Percentiles rank a stretch among this genome's conserved stretches.
These are phyloP conservation scores for Eupithecia centaureata DNA, from an alignment of 2,888 invertebrate species.

Conservation along the genomic window DNA sequence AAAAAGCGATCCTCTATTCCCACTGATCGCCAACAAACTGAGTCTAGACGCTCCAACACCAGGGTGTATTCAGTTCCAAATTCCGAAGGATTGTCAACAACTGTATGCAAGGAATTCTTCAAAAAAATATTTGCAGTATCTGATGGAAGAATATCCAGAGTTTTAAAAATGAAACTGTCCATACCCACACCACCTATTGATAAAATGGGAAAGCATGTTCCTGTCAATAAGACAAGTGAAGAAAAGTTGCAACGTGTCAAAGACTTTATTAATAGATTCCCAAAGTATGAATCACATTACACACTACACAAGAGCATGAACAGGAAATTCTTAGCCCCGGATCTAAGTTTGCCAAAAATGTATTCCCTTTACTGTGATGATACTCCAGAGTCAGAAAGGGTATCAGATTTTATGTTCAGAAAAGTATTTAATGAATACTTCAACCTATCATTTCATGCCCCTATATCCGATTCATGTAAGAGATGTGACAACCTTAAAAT, in stretches of 20 bases:
- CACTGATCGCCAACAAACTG: too few relatives aligned
- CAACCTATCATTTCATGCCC: background rate
- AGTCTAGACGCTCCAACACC: too few relatives aligned
- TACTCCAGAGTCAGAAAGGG: background rate
- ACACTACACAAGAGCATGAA: constrained; percentile 1
- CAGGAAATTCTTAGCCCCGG: background rate
- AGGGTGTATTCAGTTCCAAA: too few relatives aligned
- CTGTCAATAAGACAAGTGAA: constrained; percentile 2
- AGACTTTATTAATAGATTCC: background rate
- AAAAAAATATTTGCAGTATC: too few relatives aligned
- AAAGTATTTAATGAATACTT: background rate
- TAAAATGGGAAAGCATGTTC: background rate
- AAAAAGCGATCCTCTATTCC: too few relatives aligned
- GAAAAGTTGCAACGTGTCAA: background rate
- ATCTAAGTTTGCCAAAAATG: constrained; percentile 1
- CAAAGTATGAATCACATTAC: background rate
- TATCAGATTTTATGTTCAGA: background rate
- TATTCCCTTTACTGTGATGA: background rate
- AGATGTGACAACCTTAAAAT: background rate
- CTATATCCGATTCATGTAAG: background rate
- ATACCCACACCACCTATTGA: background rate
- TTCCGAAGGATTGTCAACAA: too few relatives aligned
- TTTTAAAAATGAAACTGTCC: background rate
- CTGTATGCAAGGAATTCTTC: too few relatives aligned
- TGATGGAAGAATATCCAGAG: too few relatives aligned